phyloP scores from a whole-genome alignment of 2,888 invertebrate genomes.

The Orchesella flavescens region DNA sequence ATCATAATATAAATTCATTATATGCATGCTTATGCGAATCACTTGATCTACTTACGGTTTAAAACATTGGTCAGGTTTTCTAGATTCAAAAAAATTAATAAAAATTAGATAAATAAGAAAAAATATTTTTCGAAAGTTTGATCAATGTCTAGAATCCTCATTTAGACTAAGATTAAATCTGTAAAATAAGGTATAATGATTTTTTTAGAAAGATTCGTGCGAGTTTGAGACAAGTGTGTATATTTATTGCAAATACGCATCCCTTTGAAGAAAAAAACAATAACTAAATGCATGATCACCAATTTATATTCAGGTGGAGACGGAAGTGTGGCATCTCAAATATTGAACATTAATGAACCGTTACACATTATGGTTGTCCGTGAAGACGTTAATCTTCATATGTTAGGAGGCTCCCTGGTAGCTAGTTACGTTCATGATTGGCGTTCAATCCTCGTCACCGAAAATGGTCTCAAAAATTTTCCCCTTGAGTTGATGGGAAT shows the following conservation, averaged over 20 bases:
- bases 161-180: no score
- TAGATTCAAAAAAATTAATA: background rate
- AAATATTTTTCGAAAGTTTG: no score
- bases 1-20: no score
- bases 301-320: slow-evolving; percentile 33
- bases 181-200: no score
- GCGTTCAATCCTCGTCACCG: slow-evolving; percentile 64
- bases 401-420: slow-evolving; percentile 34
- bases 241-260: no score
- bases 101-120: no score
- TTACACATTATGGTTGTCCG: slow-evolving; percentile 57
- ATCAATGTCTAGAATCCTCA: no score
- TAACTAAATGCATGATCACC: no score
- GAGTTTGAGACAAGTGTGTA: no score
- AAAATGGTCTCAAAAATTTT: slow-evolving; percentile 52
- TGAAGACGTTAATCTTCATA: slow-evolving; percentile 48
- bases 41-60: slow-evolving; percentile 3
- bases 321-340: slow-evolving; percentile 52
- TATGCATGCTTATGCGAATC: background rate
- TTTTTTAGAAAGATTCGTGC: no score
- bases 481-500: slow-evolving; percentile 67
- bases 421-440: slow-evolving; percentile 65
- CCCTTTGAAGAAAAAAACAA: no score
- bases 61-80: background rate
- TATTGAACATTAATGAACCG: slow-evolving; percentile 61